These are phyloP conservation scores for Bedellia somnulentella DNA, from an alignment of 2,888 invertebrate species.

Conservation along the genomic window DNA sequence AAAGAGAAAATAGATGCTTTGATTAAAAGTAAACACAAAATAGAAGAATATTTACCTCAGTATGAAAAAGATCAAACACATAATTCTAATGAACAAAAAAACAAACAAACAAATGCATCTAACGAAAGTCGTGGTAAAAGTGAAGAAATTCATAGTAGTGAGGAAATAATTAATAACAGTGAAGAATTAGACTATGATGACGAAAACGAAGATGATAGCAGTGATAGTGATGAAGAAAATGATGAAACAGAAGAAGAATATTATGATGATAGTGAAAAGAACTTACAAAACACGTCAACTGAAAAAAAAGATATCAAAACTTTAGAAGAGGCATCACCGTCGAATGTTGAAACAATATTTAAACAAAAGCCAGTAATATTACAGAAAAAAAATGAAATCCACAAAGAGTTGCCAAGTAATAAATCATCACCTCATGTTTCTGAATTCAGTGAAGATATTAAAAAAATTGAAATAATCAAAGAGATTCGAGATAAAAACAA, in stretches of 20 bases:
- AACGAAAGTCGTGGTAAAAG: constrained; percentile 13
- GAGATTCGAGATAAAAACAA: constrained; percentile 31
- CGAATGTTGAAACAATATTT: background rate
- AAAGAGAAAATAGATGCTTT: constrained; percentile 39
- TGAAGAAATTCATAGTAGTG: constrained; percentile 13
- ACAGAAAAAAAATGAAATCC: constrained; percentile 41
- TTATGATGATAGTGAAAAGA: constrained; percentile 8
- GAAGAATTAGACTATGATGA: constrained; percentile 15
- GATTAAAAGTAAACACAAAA: constrained; percentile 34
- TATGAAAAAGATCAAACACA: constrained; percentile 47
- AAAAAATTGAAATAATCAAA: constrained; percentile 44
- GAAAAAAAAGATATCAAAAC: constrained; percentile 8
- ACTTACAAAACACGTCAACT: constrained; percentile 1
- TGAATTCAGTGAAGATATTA: constrained; percentile 43
- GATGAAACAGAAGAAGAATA: constrained; percentile 11
- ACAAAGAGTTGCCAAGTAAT: constrained; percentile 35
- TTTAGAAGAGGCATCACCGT: background rate
- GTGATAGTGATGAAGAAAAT: constrained; percentile 14
- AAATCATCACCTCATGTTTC: constrained; percentile 32
- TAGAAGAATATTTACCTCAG: constrained; percentile 35
- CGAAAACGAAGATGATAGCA: constrained; percentile 14
- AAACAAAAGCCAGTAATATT: constrained; percentile 25
- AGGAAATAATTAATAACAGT: constrained; percentile 12
- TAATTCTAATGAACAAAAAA: constrained; percentile 13
- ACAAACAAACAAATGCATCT: constrained; percentile 10